A percentile compares a stretch with the other conserved stretches of the same genome.
These are phyloP conservation scores for Hyperoodon ampullatus DNA, from an alignment of 2,113 vertebrate genomes.

Conservation along the genomic window DNA sequence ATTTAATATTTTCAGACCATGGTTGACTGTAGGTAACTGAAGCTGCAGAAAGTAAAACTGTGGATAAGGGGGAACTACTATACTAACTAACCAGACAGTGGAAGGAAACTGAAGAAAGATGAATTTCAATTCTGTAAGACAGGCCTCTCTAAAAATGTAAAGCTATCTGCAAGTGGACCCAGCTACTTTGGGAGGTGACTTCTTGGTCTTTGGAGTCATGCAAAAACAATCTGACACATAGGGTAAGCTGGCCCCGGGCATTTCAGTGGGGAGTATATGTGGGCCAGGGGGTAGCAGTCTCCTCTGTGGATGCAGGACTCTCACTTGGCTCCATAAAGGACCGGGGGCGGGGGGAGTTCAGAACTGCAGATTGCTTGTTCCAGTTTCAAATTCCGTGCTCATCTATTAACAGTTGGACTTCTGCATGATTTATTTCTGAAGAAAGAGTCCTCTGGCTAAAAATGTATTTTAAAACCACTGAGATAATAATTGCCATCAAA, in stretches of 20 bases:
- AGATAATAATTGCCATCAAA: background rate
- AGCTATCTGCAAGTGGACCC: background rate
- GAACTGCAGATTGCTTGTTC: background rate
- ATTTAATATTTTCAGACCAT: background rate
- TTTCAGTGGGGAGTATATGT: background rate
- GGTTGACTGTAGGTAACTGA: background rate
- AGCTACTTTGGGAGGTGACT: background rate
- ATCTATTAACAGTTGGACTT: background rate
- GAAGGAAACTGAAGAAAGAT: background rate
- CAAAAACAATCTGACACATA: background rate
- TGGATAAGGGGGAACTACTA: background rate
- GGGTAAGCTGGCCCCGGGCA: rapidly evolving
- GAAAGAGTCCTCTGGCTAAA: background rate
- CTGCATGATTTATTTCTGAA: background rate
- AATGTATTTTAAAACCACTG: background rate
- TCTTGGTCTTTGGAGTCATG: background rate
- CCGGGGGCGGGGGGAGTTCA: rapidly evolving
- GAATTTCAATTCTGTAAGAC: background rate
- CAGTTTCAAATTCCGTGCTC: background rate
- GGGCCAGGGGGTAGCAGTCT: background rate
- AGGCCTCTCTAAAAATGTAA: background rate
- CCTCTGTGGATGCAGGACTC: rapidly evolving
- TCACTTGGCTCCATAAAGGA: background rate
- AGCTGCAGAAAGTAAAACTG: background rate
- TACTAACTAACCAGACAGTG: background rate